Conservation (phyloP, 2,888 invertebrate species). For the Salticus scenicus region DNA sequence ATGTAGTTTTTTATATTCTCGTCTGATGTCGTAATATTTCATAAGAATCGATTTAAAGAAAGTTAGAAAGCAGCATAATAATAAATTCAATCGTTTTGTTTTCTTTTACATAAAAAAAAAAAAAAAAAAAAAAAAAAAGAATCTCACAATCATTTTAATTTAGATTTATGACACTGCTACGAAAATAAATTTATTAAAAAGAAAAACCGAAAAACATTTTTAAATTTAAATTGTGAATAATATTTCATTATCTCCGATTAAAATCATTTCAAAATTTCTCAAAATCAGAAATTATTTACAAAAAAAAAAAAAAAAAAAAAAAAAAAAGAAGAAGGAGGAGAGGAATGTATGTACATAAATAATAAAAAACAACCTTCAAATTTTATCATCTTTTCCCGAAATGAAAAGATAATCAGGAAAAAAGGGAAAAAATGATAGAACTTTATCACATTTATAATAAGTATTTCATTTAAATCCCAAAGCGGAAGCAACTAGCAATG, state of each 20-base stretch:
- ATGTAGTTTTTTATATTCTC: too few relatives aligned
- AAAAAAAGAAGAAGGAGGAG: background rate
- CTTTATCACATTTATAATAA: constrained; percentile 10
- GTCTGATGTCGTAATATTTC: too few relatives aligned
- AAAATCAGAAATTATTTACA: background rate
- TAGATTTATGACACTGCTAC: background rate
- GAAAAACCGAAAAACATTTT: background rate
- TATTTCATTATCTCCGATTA: constrained; percentile 9
- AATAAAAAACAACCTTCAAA: background rate
- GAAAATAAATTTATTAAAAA: background rate
- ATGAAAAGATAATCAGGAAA: background rate
- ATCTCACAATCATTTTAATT: background rate
- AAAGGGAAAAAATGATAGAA: background rate
- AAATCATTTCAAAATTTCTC: background rate
- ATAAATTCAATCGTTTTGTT: too few relatives aligned
- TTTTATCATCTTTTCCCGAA: background rate
- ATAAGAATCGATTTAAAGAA: too few relatives aligned
- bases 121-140: too few relatives aligned
- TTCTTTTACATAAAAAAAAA: too few relatives aligned
- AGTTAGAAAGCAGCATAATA: too few relatives aligned
- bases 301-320: background rate
- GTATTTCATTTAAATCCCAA: constrained; percentile 58
- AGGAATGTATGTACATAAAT: too few relatives aligned
- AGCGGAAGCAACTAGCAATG: constrained; percentile 38
- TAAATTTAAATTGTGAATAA: background rate